Conservation (phyloP, 2,888 invertebrate species). For the Apodemia mormo region DNA sequence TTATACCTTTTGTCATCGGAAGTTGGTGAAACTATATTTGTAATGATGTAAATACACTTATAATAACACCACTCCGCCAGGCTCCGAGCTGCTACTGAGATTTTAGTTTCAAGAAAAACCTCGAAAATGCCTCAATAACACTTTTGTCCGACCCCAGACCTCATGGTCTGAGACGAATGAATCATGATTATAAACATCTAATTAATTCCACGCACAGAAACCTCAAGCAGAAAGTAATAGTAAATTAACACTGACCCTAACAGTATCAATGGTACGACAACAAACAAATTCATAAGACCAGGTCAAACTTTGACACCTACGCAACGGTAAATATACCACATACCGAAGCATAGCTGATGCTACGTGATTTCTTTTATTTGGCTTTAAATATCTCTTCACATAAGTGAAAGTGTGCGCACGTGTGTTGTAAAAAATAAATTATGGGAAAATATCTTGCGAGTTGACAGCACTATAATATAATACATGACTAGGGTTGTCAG, state of each 20-base stretch:
- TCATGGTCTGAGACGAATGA: too few species aligned
- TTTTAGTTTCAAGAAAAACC: too few species aligned
- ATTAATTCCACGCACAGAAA: background rate
- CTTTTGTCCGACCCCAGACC: too few species aligned
- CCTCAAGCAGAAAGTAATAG: background rate
- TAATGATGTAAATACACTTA: too few species aligned
- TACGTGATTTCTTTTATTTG: conserved; percentile 13
- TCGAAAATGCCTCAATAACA: too few species aligned
- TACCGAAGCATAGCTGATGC: background rate
- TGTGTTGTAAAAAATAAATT: background rate
- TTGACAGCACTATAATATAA: background rate
- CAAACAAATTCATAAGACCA: background rate
- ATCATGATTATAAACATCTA: background rate
- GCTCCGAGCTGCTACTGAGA: too few species aligned
- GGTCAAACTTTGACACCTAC: conserved; percentile 1
- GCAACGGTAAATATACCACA: conserved; percentile 6
- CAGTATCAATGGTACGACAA: background rate
- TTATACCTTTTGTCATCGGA: too few species aligned
- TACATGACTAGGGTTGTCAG: background rate
- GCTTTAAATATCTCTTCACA: conserved; percentile 2
- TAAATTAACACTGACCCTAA: background rate
- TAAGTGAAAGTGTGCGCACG: conserved; percentile 5
- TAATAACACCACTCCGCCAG: too few species aligned
- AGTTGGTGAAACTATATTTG: too few species aligned
- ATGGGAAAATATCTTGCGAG: conserved; percentile 3